Evolutionary conservation across 2,797 vertebrate genomes (phyloP), one percentile per base, ranked within the genome.

Genomic region (Malacoraja senta): DNA sequence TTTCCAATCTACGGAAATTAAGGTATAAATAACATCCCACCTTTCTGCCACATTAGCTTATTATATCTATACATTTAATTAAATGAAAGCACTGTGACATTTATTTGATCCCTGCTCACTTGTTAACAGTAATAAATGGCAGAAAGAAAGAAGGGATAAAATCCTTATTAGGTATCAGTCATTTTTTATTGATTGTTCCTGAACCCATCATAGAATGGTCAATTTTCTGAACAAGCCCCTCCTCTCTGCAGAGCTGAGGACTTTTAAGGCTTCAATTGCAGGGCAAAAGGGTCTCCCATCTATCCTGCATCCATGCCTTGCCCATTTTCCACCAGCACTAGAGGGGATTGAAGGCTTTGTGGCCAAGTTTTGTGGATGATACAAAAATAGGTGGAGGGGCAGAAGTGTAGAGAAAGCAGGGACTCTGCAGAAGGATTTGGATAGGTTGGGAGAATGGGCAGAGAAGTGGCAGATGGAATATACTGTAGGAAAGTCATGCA

Each of bases 21-120:
- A 96, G 95, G 95, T 96, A 96, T 98, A 98, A 98, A 97, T 96
- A 98, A 97, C 97, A 97, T 95, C 96, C 96, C 96, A 96, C 68
- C 90, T 92, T 76, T 92, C 90, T 76, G 90, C 90, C 90, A 92
- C 96, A 96, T 97, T 97, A 97, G 96, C 96, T 96, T 96, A 96
- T 97, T 97, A 96, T 98, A 98, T 97, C 98, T 98, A 98, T 98
- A 98, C 97, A 98, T 98, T 98, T 98, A 98, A 99, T 99, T 98
- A 99, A 98, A 96, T 96, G 96, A 98, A 98, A 97, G 97, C 94
- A 97, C 97, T 95, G 96, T 96, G 98, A 98, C 97, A 96, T 97
- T 98, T 98, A 98, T 98, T 98, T 97, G 96, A 97, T 97, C 96
- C 94, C 95, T 96, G 96, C 96, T 97, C 97, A 96, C 97, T 97